Percentiles rank a stretch among this genome's conserved stretches.
These are phyloP conservation scores for Agapostemon virescens DNA, from an alignment of 2,888 invertebrate genomes.

Conservation along the genomic window DNA sequence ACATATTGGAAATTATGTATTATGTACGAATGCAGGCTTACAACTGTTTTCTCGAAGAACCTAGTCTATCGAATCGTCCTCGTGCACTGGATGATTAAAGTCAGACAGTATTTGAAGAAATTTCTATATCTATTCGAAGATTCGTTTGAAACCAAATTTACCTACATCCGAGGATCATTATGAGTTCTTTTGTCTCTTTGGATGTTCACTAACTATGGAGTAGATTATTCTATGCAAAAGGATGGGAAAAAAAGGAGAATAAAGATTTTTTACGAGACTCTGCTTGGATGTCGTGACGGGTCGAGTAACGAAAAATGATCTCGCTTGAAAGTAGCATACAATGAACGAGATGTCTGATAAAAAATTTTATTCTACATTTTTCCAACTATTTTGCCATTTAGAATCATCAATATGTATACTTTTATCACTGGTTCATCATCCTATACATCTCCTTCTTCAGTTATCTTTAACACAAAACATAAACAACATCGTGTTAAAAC, in stretches of 20 bases:
- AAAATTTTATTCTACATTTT: slow-evolving; percentile 2
- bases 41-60: slow-evolving; percentile 6
- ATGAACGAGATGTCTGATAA: not conserved
- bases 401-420: not conserved
- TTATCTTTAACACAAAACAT: slow-evolving; percentile 18
- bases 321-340: not conserved
- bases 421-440: not conserved
- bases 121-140: not conserved
- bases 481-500: slow-evolving; percentile 14
- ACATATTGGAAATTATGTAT: slow-evolving; percentile 10
- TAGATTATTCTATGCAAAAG: not conserved
- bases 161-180: not conserved
- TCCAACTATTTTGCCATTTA: not conserved
- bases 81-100: slow-evolving; percentile 3
- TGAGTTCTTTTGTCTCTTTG: not conserved
- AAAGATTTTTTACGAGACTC: not conserved
- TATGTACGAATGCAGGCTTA: slow-evolving; percentile 17
- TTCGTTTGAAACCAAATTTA: not conserved
- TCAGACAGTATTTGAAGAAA: not conserved
- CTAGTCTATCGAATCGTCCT: slow-evolving; percentile 33
- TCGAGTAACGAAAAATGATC: not conserved
- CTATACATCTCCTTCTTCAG: not conserved
- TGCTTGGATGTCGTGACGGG: not conserved
- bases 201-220: not conserved
- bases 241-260: not conserved